Base-by-base conservation (phyloP, 2,888 invertebrate genomes). In the Drosophila nr. medialis region DNA sequence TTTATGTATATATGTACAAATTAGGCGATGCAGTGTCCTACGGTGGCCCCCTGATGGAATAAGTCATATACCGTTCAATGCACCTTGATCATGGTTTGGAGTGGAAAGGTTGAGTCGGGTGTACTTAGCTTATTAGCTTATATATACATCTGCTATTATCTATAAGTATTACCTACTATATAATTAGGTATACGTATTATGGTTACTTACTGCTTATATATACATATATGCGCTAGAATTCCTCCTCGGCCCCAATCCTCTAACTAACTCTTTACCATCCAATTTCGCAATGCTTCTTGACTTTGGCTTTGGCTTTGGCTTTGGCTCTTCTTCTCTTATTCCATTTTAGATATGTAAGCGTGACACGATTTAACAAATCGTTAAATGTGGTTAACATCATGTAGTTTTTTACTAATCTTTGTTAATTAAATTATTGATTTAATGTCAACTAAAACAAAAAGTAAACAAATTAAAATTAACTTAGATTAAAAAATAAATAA, bases 131-230 rank as follows among this genome's bases (percentile, higher is more conserved):
- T 29, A 29, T 29, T 29, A 27, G 27, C 27, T 27, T 21, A 21
- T 21, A 13, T 13, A 21, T 42, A 21, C 6, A 6, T 79, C 74
- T 42, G 67, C 69, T 72, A 60, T 56, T 72, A 64, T 61, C 64
- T 64, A 61, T 64, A 65, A 38, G 54, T 71, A 64, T 56, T 54
- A 21, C 18, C 42, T 13, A 65, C 48, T 48, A 27, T 38, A 36
- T 30, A 24, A 51, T 32, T 27, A 42, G n/a, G 7, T 61, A 15
- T 36, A 36, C 29, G 2, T 78, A 56, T 83, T 69, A 70, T 81
- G 73, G 62, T 77, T 80, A 81, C 78, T 72, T 82, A 70, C 77
- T 56, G 55, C 40, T 15, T 53, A 36, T 48, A 18, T 18, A 15
- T 48, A 18, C 13, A 15, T 18, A 21, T 27, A 24, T 54, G 18